Evolutionary conservation across 2,888 invertebrate species (phyloP).

Genomic region (Willowsia nigromaculata): DNA sequence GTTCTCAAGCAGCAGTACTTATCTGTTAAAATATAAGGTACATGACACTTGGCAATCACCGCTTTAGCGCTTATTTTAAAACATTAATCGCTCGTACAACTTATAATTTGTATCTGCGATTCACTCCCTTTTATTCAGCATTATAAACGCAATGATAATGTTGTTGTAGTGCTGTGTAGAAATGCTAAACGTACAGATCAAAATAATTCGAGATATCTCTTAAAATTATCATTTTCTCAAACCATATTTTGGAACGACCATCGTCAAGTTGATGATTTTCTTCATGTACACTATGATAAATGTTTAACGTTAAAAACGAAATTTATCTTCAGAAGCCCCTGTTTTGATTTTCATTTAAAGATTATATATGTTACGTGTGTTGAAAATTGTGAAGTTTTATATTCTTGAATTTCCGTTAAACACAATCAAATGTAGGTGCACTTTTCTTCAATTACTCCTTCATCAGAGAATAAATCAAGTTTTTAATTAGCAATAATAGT

Average conservation of each 20-base stretch:
- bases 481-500: not conserved
- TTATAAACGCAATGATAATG: too few relatives aligned
- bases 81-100: too few relatives aligned
- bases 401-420: not conserved
- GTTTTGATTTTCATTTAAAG: not conserved
- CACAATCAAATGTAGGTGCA: constrained; percentile 45
- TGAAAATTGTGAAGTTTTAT: not conserved
- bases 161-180: too few relatives aligned
- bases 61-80: too few relatives aligned
- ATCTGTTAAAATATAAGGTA: constrained; percentile 46
- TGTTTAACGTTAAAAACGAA: constrained; percentile 33
- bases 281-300: not conserved
- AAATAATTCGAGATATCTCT: too few relatives aligned
- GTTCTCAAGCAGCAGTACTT: not conserved
- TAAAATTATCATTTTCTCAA: too few relatives aligned
- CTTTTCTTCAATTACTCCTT: not conserved
- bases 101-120: too few relatives aligned
- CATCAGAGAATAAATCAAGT: constrained; percentile 22
- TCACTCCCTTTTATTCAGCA: too few relatives aligned
- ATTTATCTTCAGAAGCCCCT: constrained; percentile 30
- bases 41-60: constrained; percentile 59
- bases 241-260: too few relatives aligned
- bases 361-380: not conserved
- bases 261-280: not conserved
- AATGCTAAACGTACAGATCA: too few relatives aligned